phyloP scores from a whole-genome alignment of 2,797 vertebrate species.

The Mastacembelus armatus region DNA sequence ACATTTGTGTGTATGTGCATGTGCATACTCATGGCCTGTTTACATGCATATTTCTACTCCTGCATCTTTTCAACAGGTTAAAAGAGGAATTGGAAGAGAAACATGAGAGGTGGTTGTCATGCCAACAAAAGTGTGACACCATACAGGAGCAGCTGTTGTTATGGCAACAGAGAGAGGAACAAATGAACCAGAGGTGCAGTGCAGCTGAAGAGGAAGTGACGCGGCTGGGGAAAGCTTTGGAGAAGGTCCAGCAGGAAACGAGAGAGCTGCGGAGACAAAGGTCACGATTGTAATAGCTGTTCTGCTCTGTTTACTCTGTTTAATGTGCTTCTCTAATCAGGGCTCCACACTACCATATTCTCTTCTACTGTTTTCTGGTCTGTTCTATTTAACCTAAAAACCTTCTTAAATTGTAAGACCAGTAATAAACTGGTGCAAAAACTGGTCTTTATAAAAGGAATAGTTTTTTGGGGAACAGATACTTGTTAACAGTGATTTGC shows the following conservation, averaged over 20 bases:
- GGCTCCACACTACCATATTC: not conserved
- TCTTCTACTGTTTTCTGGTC: not conserved
- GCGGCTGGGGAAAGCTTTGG: slow-evolving; percentile 77
- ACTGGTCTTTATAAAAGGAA: not conserved
- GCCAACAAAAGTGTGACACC: slow-evolving; percentile 84
- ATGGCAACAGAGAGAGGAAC: slow-evolving; percentile 85
- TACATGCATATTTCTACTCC: slow-evolving; percentile 16
- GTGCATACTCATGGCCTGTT: slow-evolving; percentile 7
- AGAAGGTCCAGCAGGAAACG: slow-evolving; percentile 81
- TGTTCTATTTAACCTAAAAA: not conserved
- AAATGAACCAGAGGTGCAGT: slow-evolving; percentile 76
- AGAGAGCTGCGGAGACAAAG: slow-evolving; percentile 84
- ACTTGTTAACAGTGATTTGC: not conserved
- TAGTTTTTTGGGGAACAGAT: not conserved
- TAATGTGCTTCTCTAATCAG: not conserved
- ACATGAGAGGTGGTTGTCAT: slow-evolving; percentile 85
- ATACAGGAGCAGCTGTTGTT: slow-evolving; percentile 86
- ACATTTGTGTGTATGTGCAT: slow-evolving; percentile 25
- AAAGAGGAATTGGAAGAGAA: slow-evolving; percentile 87
- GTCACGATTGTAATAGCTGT: slow-evolving; percentile 49
- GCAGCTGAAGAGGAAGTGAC: slow-evolving; percentile 83
- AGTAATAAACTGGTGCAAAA: not conserved
- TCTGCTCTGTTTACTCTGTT: not conserved
- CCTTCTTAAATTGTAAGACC: too few relatives aligned
- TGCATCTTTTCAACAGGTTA: slow-evolving; percentile 78